Base-by-base conservation (phyloP, 64 coral and sea anemone species). In the Porites lutea region DNA sequence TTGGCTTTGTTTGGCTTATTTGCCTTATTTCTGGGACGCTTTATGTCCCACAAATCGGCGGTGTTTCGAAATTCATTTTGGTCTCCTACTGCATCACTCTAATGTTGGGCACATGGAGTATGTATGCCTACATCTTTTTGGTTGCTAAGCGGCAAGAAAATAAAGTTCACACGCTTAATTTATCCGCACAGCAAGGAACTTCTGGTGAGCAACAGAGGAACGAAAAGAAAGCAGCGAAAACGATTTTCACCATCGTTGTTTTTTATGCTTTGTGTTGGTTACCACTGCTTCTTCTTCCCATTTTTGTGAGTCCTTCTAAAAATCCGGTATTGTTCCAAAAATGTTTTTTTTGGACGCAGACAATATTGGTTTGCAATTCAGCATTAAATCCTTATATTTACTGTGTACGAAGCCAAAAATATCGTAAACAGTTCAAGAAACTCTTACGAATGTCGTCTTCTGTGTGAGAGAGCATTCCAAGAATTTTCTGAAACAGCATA, bases 311-410 rank as follows among this genome's bases (percentile, higher is more conserved):
- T 61, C 77, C 55, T 14, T 79, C 77, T 4, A 59, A 43, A 44
- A 79, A 79, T 3, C 77, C 55, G 12, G 20, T 79, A 1, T 60
- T 79, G 77, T 79, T 79, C n/a, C 27, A 45, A 7, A 79, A 43
- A 79, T 6, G 52, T 43, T 45, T 79, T 6, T 7, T 21, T 18
- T 79, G 77, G 77, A 23, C 43, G 8, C 22, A 18, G 23, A 43
- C 27, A 22, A 21, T 58, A 5, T 8, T 8, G 11, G 2, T 13
- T 3, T 59, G 77, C 60, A 79, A 79, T 55, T 79, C 77, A 11
- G 77, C 77, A 7, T 50, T 79, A n/a, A 79, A 79, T 79, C 77
- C 77, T 9, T 79, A 37, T 59, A 54, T 79, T 79, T 79, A 79
- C 21, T 79, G 77, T 13, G 13, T 79, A 18, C 43, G 77, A 45